Evolutionary conservation across 2,888 invertebrate species (phyloP).

Genomic region (Subacronicta megacephala): DNA sequence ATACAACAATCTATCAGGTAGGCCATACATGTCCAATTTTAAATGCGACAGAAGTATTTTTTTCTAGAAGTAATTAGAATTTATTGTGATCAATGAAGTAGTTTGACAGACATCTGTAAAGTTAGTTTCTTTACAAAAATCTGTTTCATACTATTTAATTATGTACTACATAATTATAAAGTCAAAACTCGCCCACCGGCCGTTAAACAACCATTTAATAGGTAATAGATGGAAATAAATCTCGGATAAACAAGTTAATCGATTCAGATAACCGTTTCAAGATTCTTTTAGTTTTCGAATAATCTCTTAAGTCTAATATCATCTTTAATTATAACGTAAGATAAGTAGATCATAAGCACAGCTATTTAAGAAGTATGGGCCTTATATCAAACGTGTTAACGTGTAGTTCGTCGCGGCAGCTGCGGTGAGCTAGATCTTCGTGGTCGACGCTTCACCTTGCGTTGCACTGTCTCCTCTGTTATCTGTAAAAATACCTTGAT

Average conservation of each 20-base stretch:
- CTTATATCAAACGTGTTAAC: slow-evolving; percentile 17
- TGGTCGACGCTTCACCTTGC: slow-evolving; percentile 64
- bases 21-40: no score
- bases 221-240: no score
- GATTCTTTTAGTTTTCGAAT: background rate
- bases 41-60: no score
- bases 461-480: slow-evolving; percentile 64
- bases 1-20: no score
- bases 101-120: no score
- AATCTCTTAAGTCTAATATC: slow-evolving; percentile 5
- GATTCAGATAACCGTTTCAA: background rate
- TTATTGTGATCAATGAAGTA: no score
- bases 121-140: no score
- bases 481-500: slow-evolving; percentile 60
- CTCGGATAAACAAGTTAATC: background rate
- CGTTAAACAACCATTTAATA: no score
- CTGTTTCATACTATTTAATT: no score
- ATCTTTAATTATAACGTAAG: slow-evolving; percentile 36
- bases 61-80: no score
- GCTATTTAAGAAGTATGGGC: slow-evolving; percentile 42
- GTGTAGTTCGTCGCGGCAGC: slow-evolving; percentile 63
- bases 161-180: no score
- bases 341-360: slow-evolving; percentile 45
- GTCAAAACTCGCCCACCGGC: no score
- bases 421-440: slow-evolving; percentile 65